These are phyloP conservation scores for Polypedilum vanderplanki DNA, from an alignment of 1,140 invertebrate species.

Conservation along the genomic window DNA sequence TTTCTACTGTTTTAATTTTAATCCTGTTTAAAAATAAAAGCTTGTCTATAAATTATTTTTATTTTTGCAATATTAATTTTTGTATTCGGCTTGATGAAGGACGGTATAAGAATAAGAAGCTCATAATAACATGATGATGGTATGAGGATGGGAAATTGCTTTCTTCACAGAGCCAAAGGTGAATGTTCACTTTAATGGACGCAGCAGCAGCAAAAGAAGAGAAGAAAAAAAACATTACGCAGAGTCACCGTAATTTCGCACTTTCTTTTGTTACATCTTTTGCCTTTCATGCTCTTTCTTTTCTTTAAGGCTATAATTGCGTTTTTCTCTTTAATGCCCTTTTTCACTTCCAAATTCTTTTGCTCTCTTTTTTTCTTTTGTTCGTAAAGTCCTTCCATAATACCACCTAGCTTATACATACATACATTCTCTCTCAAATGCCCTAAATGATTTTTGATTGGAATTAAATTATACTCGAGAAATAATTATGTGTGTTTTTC, in stretches of 20 bases:
- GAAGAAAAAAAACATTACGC: background rate
- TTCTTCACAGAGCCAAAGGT: background rate
- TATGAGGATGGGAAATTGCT: background rate
- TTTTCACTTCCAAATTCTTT: background rate
- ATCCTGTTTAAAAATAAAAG: background rate
- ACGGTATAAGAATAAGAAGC: background rate
- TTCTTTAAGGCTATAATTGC: background rate
- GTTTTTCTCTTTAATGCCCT: background rate
- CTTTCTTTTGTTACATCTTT: conserved; percentile 19
- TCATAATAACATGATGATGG: background rate
- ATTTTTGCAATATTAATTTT: too few species aligned
- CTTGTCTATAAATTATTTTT: background rate
- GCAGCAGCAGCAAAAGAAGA: background rate
- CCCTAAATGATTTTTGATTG: conserved; percentile 24
- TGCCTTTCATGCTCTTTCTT: background rate
- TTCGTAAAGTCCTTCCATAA: background rate
- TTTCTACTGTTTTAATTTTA: too few species aligned
- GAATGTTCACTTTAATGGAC: conserved; percentile 10
- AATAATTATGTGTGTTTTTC: conserved; percentile 26
- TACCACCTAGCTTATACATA: background rate
- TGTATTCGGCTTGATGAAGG: background rate
- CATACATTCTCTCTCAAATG: background rate
- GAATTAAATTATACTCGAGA: conserved; percentile 15
- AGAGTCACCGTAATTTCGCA: conserved; percentile 3
- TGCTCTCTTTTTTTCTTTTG: background rate